Base-by-base conservation (phyloP, 2,888 invertebrate species). In the Nipponacmea schrenckii region DNA sequence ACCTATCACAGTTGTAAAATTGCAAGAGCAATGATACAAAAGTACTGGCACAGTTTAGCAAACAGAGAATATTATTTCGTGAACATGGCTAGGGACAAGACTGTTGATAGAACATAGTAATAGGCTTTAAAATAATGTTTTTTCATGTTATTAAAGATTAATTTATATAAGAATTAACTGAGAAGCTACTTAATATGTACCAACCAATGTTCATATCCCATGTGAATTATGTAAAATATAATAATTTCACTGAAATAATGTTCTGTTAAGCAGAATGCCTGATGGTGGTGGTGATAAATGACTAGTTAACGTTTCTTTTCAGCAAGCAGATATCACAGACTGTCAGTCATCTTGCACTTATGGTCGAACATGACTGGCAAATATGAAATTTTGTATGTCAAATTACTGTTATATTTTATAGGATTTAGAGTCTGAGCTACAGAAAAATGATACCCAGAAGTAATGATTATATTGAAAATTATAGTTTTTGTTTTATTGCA, bases 381-480 rank as follows among this genome's bases (percentile, higher is more conserved):
- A 56, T 56, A 56, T 17, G n/a, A 56, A 56, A 17, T 56, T 20
- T 31, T 31, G 7, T 4, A 20, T 56, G 15, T 56, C 15, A 56
- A 17, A 56, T 56, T 56, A 56, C 56, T 56, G 56, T 56, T 56
- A 56, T 56, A 56, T 56, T 56, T 56, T 56, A 56, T 56, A 56
- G 56, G 56, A 56, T 56, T 56, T 56, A 56, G 56, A 56, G 56
- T 56, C 56, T 56, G 56, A 56, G n/a, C 56, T 56, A 56, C 56
- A 56, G 15, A 56, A 56, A 56, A 56, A 56, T 56, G 56, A 56
- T 56, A 56, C 56, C 12, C 56, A 2, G 56, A 56, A 56, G 56
- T 56, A 56, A 56, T 56, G 15, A 17, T 56, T 56, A 56, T 56
- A 17, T 56, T 56, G 56, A 56, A 56, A 56, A 17, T 56, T 56